Evolutionary conservation across 2,113 vertebrate genomes (phyloP), one percentile per base, ranked within the genome.

Genomic region (Dicerorhinus sumatrensis): DNA sequence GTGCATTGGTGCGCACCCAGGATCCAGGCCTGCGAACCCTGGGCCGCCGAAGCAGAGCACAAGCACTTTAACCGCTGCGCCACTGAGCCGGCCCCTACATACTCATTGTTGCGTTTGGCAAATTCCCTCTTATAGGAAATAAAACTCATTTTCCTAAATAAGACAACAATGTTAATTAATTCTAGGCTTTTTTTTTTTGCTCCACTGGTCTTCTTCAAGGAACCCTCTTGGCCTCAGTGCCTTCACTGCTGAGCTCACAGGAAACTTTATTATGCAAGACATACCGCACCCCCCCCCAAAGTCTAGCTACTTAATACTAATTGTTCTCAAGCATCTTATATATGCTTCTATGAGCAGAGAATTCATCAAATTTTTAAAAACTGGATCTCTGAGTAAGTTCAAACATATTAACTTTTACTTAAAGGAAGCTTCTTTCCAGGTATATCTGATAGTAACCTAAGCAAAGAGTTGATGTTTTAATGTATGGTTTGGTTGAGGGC

Each of bases 361-460:
- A 60, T 86, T 75, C 83, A 94, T 82, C 25, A 76, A 11, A 77
- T 62, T 79, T 94, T 94, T 7, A 70, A 92, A 97, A 92, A 23
- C 5, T 76, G 21, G 25, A 62, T 96, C 72, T 93, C 56, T 83
- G n/a, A 94, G 31, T 91, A 72, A 91, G 56, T 62, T 93, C 62
- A 93, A 89, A 91, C 48, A 94, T 42, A 67, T 11, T 73, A 83
- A 48, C 60, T 97, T 91, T 92, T 80, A 88, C 75, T 88, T 91
- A 93, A 82, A 67, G 88, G 56, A 91, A 72, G 46, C 27, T 69
- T 93, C 88, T 91, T 84, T 70, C 86, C 58, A 91, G 75, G 93
- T 67, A 20, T 42, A 56, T 36, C 80, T 94, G 56, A 10, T 60
- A 84, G 73, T n/a, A 63, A 86, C 8, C 54, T 79, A 79, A 42